Base-by-base conservation (phyloP, 2,888 invertebrate genomes). In the Teleiodes luculella region DNA sequence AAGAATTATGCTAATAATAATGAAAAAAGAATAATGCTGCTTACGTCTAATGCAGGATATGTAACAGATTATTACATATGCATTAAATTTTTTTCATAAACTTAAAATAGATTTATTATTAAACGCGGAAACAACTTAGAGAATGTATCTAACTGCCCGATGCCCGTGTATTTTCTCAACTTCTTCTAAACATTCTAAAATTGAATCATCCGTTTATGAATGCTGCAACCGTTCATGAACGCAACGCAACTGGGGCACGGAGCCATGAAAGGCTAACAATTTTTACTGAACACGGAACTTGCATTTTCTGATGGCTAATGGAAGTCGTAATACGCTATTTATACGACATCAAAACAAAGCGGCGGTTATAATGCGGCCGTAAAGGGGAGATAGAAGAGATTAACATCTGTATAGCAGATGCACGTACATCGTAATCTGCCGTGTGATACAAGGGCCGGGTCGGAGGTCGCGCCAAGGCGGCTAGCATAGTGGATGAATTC, bases 271-370 rank as follows among this genome's bases (percentile, higher is more conserved):
- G 50, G 48, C 55, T 54, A 37, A 36, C 20, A 28, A 16, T 39
- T 56, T 56, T 56, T 56, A 53, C 53, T 53, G n/a, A 69, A 81
- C 61, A 65, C 81, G 86, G 83, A 84, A 84, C 76, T 78, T 80
- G 78, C 85, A 79, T 73, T 72, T 61, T 61, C 60, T 37, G 68
- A 64, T 57, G 62, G 63, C 65, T 66, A 69, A 76, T 72, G 63
- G 67, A 62, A 67, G 74, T 71, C 69, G 70, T 78, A 76, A 78
- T 77, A 71, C 66, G 72, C 74, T 83, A 80, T 85, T 83, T 83
- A 78, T 80, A 78, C 70, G 74, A 73, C 77, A 78, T 77, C 70
- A 78, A 81, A 78, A 82, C 78, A 80, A 77, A 70, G 74, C 64
- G 66, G 72, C 65, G 59, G 68, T 67, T 68, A 74, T 77, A 77